Conservation (phyloP, 2,113 vertebrate species). For the Dipodomys stephensi region DNA sequence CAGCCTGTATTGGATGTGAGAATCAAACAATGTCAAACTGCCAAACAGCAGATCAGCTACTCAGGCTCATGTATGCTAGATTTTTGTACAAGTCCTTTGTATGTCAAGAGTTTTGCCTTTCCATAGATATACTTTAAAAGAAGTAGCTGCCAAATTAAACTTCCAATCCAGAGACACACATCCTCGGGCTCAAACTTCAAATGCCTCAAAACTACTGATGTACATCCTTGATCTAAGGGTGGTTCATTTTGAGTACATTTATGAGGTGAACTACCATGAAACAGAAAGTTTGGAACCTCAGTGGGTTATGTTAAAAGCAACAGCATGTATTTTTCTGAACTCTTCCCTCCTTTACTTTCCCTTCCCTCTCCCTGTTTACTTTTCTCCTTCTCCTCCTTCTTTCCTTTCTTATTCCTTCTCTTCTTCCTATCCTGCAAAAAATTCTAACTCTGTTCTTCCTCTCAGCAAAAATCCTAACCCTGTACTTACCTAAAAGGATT, state of each 20-base stretch:
- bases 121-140: neutral
- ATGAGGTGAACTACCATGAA: neutral
- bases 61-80: rapidly evolving
- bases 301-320: neutral
- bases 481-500: neutral
- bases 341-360: neutral
- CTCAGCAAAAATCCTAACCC: neutral
- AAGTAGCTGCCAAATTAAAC: slow-evolving; percentile 40
- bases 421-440: no score
- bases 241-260: slow-evolving; percentile 3
- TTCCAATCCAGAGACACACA: slow-evolving; percentile 6
- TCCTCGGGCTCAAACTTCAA: slow-evolving; percentile 42
- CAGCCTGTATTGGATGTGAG: neutral
- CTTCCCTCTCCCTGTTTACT: no score
- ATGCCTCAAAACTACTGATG: neutral
- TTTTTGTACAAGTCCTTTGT: neutral
- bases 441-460: no score
- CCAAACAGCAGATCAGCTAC: neutral
- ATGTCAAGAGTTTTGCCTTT: neutral
- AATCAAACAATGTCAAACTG: neutral
- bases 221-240: neutral
- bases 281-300: neutral
- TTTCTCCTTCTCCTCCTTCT: neutral
- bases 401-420: neutral
- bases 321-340: rapidly evolving